Base-by-base conservation (phyloP, 2,888 invertebrate species). In the Drymonia ruficornis region DNA sequence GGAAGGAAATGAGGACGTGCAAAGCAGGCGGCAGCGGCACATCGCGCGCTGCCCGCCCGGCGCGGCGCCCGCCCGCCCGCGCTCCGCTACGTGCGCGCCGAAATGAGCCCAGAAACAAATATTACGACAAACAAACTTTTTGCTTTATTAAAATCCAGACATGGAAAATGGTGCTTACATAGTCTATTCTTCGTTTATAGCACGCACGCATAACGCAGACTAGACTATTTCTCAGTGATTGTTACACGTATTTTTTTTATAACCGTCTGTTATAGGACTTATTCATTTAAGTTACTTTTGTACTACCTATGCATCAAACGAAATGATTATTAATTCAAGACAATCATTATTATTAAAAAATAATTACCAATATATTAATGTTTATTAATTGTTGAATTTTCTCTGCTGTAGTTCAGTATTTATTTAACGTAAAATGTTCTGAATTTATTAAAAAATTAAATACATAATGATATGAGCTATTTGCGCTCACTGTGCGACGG, bases 1-100 rank as follows among this genome's bases (percentile, higher is more conserved):
- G 91, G 88, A 89, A 91, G 91, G 88, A 89, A 91, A 89, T 89
- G 91, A 91, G 89, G 90, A 87, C 85, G 84, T 83, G 81, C 70
- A 82, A 86, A 78, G 88, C 80, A 73, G 70, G 81, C 74, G 86
- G 79, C 79, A 84, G 81, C 74, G 86, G 79, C 79, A 84, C 81
- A 85, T 80, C 74, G 76, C 70, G 80, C 68, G 78, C 75, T 75
- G 76, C 69, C 73, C 72, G 61, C 55, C 50, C 52, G 54, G 53
- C 52, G n/a, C 55, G 54, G 49, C 48, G 55, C 48, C 31, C 61
- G 34, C 59, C 28, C 18, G 53, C 49, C 53, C 60, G 56, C 56
- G 60, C 52, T 51, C 59, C 46, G 58, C 70, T 65, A 76, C 78
- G 71, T 72, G 70, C 63, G 66, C 74, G 48, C 67, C 75, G 72